Evolutionary conservation across 2,113 vertebrate species (phyloP), one percentile per base, ranked within the genome.

Genomic region (Sinocyclocheilus maitianheensis): DNA sequence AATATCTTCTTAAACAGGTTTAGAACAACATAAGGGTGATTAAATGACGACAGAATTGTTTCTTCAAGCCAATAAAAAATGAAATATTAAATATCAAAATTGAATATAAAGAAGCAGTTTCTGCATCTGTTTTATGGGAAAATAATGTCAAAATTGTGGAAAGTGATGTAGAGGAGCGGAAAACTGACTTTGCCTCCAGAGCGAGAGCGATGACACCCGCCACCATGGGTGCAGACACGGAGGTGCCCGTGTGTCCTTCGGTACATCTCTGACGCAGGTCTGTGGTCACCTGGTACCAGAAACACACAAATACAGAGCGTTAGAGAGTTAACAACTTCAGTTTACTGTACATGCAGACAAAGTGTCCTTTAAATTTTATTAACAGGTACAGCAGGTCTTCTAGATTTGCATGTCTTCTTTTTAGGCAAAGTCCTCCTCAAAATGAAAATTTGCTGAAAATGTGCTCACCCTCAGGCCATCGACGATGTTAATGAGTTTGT

Each of bases 121-220:
- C 67, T 69, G 30, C 30, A 37, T 18, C 16, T 37, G 30, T 37
- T 37, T 71, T 55, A 55, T 18, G 16, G 53, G 20, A 7, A 55
- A 18, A 55, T 18, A 51, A 55, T 55, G 53, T 53, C 48, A 51
- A 55, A 53, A 53, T 1, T 53, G 16, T 55, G 2, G 16, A 55
- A 55, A 55, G 53, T 20, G 53, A 20, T 55, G 53, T 0, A 55
- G 53, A 55, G 16, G 16, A 22, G 55, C 55, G 3, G n/a, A 14
- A 77, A 53, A 91, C 93, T 93, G 92, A 99, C 97, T 98, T 99
- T 92, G 97, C 97, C 88, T 98, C 96, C 92, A 99, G 93, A 0
- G 96, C 93, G 3, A 98, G 96, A 40, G 97, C 97, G 0, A 98
- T 94, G 86, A 97, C 92, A 12, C 97, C 97, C 0, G 97, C 96